Evolutionary conservation across 2,113 vertebrate genomes (phyloP), one percentile per base, ranked within the genome.

Genomic region (Callocephalon fimbriatum): DNA sequence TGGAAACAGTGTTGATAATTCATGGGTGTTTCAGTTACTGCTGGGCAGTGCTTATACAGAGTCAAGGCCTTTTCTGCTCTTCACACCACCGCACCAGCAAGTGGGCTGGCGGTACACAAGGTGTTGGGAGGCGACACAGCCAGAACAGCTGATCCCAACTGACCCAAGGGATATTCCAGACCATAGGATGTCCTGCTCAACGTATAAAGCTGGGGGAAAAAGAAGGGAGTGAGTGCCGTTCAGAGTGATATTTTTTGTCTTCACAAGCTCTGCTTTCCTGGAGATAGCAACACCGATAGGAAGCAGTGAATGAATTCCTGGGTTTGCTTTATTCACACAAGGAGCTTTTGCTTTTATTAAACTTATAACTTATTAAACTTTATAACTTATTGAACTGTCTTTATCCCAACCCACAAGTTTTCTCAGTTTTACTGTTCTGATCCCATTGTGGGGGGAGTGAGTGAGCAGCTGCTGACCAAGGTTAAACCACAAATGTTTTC

Each of bases 181-280:
- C 22, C 17, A 9, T 38, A 15, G 23, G 27, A 6, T 2, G 2
- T 50, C 19, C 3, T 21, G 47, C 40, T 62, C 6, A 17, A 14
- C 59, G 38, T 35, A 1, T 10, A 38, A 35, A 58, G 66, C 5
- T 35, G 45, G 7, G 23, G 22, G 22, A 38, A 77, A 12, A 19
- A 82, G 32, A 5, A 53, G 9, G 25, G 86, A 58, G 1, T 0
- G 3, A 16, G 4, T 35, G 4, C 50, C 2, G 4, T 63, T 16
- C 3, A 3, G 23, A 83, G 15, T 18, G 3, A 35, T 0, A 2
- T 4, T 0, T 1, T 70, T 70, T 79, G 47, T 58, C 73, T 63
- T 45, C 9, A 0, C 31, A 12, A 94, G 38, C 19, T 40, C 35
- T 8, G 13, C 26, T 61, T 14, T 29, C n/a, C n/a, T 58, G 70